Percentiles rank a stretch among this genome's conserved stretches.
Conservation (phyloP, 2,888 invertebrate genomes). For the Aphidoletes aphidimyza region DNA sequence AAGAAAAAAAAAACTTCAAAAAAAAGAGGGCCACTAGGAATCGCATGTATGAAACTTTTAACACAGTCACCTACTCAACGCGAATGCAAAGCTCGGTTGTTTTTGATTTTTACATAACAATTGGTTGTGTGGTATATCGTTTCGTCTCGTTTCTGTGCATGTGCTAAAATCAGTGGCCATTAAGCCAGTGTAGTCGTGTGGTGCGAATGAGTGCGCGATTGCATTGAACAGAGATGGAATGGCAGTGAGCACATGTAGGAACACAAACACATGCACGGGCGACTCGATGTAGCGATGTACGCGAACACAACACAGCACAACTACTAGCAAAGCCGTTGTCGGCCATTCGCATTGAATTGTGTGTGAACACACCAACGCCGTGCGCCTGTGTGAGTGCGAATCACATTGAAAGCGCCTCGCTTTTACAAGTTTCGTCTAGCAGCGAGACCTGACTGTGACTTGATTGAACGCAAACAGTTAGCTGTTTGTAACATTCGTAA, state of each 20-base stretch:
- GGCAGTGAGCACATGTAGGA: neutral
- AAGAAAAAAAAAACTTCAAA: no score
- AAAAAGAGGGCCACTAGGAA: conserved; percentile 36
- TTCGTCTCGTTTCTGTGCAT: neutral
- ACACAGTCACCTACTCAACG: conserved; percentile 28
- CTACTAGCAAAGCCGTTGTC: neutral
- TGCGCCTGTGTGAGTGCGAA: neutral
- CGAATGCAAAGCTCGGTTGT: conserved; percentile 2
- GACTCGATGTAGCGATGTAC: no score
- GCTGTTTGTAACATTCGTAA: conserved; percentile 56
- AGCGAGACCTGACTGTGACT: conserved; percentile 48
- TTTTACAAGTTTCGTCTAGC: neutral
- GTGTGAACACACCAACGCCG: neutral
- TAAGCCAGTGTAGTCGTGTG: neutral
- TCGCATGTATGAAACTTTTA: neutral
- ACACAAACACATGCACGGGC: neutral
- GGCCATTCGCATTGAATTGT: neutral
- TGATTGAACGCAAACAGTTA: conserved; percentile 45
- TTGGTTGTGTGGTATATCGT: neutral
- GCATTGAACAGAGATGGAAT: neutral
- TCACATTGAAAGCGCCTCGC: conserved; percentile 16
- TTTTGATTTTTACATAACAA: neutral
- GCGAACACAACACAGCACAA: neutral
- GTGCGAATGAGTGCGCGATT: neutral
- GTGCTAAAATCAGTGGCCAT: neutral